phyloP scores from a whole-genome alignment of 2,113 vertebrate species.

The Tautogolabrus adspersus region DNA sequence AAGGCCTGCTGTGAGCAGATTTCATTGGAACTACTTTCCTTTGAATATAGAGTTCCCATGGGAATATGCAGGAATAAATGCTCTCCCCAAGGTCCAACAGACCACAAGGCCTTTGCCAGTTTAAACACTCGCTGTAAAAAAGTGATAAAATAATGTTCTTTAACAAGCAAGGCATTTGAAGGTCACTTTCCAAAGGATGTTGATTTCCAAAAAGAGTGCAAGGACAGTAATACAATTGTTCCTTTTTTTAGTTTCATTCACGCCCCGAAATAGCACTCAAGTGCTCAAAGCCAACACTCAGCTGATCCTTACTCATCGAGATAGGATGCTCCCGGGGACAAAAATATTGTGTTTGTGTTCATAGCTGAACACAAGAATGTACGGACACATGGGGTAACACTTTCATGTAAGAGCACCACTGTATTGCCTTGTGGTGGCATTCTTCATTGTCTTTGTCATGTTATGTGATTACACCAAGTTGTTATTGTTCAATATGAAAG shows the following conservation, averaged over 20 bases:
- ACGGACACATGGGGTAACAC: background rate
- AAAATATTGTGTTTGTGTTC: background rate
- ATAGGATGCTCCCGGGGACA: background rate
- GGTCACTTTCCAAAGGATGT: background rate
- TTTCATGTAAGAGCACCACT: background rate
- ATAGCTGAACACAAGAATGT: background rate
- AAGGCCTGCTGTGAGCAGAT: background rate
- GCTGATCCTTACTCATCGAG: background rate
- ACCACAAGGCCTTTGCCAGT: background rate
- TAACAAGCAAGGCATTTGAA: background rate
- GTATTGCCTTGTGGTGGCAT: too few relatives aligned
- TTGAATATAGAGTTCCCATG: background rate
- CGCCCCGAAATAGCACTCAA: background rate
- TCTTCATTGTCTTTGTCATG: too few relatives aligned
- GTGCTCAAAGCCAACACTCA: slow-evolving; percentile 7
- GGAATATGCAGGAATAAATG: background rate
- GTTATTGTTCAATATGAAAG: too few relatives aligned
- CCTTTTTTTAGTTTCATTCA: slow-evolving; percentile 3
- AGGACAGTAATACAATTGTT: background rate
- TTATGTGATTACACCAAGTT: too few relatives aligned
- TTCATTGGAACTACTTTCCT: background rate
- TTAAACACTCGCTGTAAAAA: background rate
- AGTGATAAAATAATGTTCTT: background rate
- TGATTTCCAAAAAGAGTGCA: background rate
- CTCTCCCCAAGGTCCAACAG: background rate